phyloP scores from a whole-genome alignment of 2,888 invertebrate genomes.

The Drosophila formosana region DNA sequence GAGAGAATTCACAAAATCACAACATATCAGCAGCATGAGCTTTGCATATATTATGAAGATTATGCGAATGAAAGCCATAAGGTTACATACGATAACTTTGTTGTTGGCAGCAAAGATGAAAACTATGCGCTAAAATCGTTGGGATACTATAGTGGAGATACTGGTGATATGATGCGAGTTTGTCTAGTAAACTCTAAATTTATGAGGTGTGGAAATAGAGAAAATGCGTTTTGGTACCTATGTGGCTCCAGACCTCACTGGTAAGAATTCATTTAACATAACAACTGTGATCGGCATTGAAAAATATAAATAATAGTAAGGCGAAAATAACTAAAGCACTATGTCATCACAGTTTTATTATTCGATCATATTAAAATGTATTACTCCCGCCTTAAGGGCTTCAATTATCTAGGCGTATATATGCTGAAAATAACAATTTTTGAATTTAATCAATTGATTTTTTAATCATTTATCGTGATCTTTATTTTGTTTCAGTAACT shows the following conservation, averaged over 20 bases:
- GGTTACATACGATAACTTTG: background rate
- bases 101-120: background rate
- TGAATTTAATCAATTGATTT: background rate
- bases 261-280: background rate
- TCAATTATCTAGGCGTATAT: too few species aligned
- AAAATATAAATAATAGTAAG: too few species aligned
- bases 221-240: background rate
- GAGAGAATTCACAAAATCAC: constrained; percentile 3
- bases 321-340: too few species aligned
- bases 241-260: background rate
- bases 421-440: too few species aligned
- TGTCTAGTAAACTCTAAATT: too few species aligned
- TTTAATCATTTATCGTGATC: background rate
- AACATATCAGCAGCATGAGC: background rate
- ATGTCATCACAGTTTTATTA: too few species aligned
- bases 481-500: background rate
- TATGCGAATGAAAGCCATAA: background rate
- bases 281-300: too few species aligned
- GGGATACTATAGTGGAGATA: background rate
- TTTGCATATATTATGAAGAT: background rate
- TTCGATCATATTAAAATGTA: too few species aligned
- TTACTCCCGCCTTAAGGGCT: too few species aligned
- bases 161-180: background rate
- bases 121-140: background rate
- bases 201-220: too few species aligned